Evolutionary conservation across 2,113 vertebrate genomes (phyloP).

Genomic region (Ceyx cyanopectus): DNA sequence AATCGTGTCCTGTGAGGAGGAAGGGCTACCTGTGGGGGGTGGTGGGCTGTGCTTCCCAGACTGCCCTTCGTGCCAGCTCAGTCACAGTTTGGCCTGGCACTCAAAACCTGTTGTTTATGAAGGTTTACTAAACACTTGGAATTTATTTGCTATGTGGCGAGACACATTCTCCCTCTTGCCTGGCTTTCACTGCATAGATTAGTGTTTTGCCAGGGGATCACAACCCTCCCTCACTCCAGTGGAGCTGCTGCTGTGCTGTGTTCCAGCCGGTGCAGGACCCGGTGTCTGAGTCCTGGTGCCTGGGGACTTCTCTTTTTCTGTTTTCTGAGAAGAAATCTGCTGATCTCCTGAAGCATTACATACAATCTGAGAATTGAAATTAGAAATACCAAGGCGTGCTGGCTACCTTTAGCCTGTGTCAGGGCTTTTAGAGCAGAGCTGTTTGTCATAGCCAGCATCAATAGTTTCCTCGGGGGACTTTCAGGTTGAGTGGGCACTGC

Average conservation of each 20-base stretch:
- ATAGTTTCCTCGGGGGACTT: not conserved
- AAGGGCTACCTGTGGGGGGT: not conserved
- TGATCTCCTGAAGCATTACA: not conserved
- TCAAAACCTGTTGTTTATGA: conserved; percentile 26
- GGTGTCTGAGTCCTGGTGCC: not conserved
- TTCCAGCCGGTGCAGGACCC: conserved; percentile 4
- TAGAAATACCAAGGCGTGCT: not conserved
- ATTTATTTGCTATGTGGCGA: conserved; percentile 40
- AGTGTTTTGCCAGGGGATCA: conserved; percentile 39
- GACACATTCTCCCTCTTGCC: conserved; percentile 39
- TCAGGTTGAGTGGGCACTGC: not conserved
- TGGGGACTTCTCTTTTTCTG: too few relatives aligned
- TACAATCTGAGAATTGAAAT: not conserved
- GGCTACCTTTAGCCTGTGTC: not conserved
- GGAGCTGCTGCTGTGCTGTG: conserved; percentile 2
- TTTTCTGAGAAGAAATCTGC: not conserved
- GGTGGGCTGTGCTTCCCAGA: not conserved
- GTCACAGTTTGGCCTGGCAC: not conserved
- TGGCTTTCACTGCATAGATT: conserved; percentile 53
- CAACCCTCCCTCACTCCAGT: conserved; percentile 21
- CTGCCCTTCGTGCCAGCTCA: not conserved
- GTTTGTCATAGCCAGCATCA: not conserved
- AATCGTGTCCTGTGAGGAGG: not conserved
- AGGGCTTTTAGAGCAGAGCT: not conserved
- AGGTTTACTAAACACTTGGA: conserved; percentile 56